Evolutionary conservation across 2,797 vertebrate genomes (phyloP), one percentile per base, ranked within the genome.

Genomic region (Enteromius fasciolatus): DNA sequence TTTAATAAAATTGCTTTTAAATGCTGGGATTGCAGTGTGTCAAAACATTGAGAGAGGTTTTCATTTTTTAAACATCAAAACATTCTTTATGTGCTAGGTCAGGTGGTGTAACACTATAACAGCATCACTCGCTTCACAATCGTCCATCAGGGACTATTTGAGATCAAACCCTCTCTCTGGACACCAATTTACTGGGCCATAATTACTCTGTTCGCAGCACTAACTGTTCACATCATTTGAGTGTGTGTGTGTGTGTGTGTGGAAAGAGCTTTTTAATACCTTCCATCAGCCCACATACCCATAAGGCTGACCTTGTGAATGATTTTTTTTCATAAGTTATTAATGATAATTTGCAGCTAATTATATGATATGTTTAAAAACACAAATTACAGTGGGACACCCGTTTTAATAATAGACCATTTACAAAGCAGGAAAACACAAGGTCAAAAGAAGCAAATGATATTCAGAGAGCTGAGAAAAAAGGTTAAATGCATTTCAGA

Each of bases 341-440:
- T 90, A 91, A 90, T 89, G 88, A 89, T 92, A 92, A 92, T 91
- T 92, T 87, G 88, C 88, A 76, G 77, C 76, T 90, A 93, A 92
- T 92, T 92, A 92, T 91, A 89, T 87, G 86, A 91, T 85, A 84
- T 89, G 85, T 87, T 78, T 64, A 89, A 91, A 88, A 82, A 82
- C 39, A 83, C 83, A 92, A 90, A 91, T 92, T 92, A 89, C 79
- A 79, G 88, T 84, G 85, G 82, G 85, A 81, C 70, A 69, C 89
- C 89, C 67, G 70, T 78, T 85, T 87, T 87, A 90, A 88, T 86
- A 84, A 86, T 87, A n/a, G 15, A 68, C 88, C 87, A 84, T 79
- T 89, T 77, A 86, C 80, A 79, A 67, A 73, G 75, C 52, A 87
- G 89, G 63, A 86, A 87, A 74, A 80, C 79, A 90, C 85, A 86